A percentile compares a stretch with the other conserved stretches of the same genome.
Conservation (phyloP, 2,797 vertebrate species). For the Clarias pachynema region DNA sequence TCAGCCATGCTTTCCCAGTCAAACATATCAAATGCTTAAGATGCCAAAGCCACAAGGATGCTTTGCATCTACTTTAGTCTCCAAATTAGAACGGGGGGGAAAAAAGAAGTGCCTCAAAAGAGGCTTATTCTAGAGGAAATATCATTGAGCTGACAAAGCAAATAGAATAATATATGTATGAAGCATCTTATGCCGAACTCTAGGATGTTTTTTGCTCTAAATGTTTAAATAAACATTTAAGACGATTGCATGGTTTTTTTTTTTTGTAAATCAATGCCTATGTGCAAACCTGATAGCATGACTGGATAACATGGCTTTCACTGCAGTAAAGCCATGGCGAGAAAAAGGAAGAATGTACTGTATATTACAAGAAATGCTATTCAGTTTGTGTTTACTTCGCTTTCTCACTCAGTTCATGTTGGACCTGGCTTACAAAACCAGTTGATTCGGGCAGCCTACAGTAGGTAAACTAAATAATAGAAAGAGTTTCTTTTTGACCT, state of each 20-base stretch:
- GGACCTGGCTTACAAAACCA: background rate
- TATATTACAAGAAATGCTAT: background rate
- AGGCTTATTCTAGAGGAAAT: slow-evolving; percentile 51
- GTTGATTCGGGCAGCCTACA: background rate
- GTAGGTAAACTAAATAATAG: background rate
- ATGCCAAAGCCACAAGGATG: slow-evolving; percentile 68
- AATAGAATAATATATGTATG: slow-evolving; percentile 60
- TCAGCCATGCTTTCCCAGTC: slow-evolving; percentile 74
- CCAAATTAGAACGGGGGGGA: slow-evolving; percentile 59
- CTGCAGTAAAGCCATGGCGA: background rate
- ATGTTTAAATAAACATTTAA: slow-evolving; percentile 57
- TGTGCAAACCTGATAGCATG: background rate
- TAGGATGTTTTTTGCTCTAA: slow-evolving; percentile 45
- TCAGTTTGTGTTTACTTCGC: background rate
- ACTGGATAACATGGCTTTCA: background rate
- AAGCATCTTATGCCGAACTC: slow-evolving; percentile 15
- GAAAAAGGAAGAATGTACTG: background rate
- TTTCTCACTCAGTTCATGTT: background rate
- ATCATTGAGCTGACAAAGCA: slow-evolving; percentile 59
- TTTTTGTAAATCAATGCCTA: slow-evolving; percentile 24
- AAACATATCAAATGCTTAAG: slow-evolving; percentile 73
- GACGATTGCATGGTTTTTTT: slow-evolving; percentile 26
- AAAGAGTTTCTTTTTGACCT: background rate
- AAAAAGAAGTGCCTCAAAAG: slow-evolving; percentile 48
- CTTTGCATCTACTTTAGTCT: slow-evolving; percentile 63